These are phyloP conservation scores for Podocnemis expansa DNA, from an alignment of 2,113 vertebrate genomes.

Conservation along the genomic window DNA sequence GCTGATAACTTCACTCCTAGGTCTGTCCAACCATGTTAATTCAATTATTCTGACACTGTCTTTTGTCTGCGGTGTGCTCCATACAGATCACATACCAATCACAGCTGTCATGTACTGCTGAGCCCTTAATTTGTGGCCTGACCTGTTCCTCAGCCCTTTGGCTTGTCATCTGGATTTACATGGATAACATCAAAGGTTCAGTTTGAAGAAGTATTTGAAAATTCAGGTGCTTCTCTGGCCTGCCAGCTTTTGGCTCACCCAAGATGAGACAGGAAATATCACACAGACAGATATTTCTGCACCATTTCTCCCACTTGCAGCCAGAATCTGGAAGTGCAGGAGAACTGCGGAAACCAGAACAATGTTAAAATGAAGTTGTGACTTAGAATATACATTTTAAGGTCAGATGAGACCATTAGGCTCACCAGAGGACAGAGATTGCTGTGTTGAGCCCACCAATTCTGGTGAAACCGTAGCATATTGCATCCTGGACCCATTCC, in stretches of 20 bases:
- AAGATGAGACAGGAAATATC: background rate
- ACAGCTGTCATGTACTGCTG: background rate
- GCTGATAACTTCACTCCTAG: constrained; percentile 58
- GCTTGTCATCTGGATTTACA: background rate
- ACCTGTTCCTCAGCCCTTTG: constrained; percentile 31
- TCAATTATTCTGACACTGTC: constrained; percentile 5
- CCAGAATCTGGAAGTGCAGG: background rate
- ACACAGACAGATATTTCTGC: background rate
- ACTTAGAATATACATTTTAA: background rate
- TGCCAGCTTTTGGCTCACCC: background rate
- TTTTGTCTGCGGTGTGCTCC: constrained; percentile 44
- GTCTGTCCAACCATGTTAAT: constrained; percentile 4
- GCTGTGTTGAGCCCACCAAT: background rate
- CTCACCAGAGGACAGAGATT: background rate
- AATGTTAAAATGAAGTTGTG: background rate
- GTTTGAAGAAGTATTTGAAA: background rate
- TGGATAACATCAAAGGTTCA: background rate
- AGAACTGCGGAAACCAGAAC: background rate
- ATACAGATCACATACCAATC: constrained; percentile 31
- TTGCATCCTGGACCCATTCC: background rate
- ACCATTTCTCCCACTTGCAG: background rate
- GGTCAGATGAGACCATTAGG: background rate
- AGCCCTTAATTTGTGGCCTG: background rate
- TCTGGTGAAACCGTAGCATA: background rate
- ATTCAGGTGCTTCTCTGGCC: background rate